Base-by-base conservation (phyloP, 1,140 invertebrate genomes). In the Pinna nobilis region DNA sequence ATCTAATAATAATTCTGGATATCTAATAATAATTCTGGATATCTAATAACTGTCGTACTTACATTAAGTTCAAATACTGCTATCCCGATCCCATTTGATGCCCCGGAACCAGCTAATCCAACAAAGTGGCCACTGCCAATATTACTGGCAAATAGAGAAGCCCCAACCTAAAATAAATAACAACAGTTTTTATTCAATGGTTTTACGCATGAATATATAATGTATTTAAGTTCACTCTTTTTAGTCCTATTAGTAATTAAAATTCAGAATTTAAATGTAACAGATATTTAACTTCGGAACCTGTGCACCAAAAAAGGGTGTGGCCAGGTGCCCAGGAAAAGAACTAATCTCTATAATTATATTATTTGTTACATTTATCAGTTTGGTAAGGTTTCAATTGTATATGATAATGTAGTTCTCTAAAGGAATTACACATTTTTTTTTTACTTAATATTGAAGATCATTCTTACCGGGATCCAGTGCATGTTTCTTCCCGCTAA, bases 51-150 rank as follows among this genome's bases (percentile, higher is more conserved):
- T 51, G 15, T 51, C 37, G 23, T 53, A 84, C 82, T 82, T 77
- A 92, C 91, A 78, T 91, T 92, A 5, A 92, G 78, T 84, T 92
- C 92, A 80, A 92, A 92, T 15, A 88, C 89, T 18, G 89, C 91
- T 37, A 92, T 90, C n/a, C 88, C 91, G 51, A 92, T 86, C 4
- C 90, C 90, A 35, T 75, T 74, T 13, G 88, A 84, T 1, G 90
- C 90, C 18, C 77, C 74, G 6, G 77, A 76, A 15, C 74, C 77
- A 7, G 77, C 70, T 35, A 78, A 41, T 11, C 92, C 92, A 63
- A 93, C 91, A 81, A 93, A 93, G 84, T 92, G 92, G 1, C 91
- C 91, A 76, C 91, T 92, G 11, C 92, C 92, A 59, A 93, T 92
- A 79, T 93, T 93, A 74, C 90, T 81, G 20, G 76, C 65, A 7